Evolutionary conservation across 2,797 vertebrate genomes (phyloP).

Genomic region (Distichodus sexfasciatus): DNA sequence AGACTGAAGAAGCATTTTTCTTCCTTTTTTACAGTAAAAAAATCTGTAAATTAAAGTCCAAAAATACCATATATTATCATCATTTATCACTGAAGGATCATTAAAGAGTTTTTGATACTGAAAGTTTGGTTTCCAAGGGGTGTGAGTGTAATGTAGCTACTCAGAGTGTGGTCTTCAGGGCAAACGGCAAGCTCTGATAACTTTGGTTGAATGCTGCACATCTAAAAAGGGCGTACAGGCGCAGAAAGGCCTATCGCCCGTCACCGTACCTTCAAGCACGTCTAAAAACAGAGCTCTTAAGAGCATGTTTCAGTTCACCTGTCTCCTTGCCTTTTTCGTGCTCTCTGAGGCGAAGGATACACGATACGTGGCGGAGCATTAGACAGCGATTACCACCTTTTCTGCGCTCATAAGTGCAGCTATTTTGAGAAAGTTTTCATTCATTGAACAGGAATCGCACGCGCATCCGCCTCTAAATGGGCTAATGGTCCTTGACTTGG

Average conservation of each 20-base stretch:
- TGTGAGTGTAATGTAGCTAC: too few species aligned
- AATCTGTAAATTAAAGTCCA: too few species aligned
- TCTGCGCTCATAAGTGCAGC: constrained; percentile 2
- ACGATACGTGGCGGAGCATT: constrained; percentile 1
- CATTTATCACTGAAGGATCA: too few species aligned
- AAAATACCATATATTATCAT: too few species aligned
- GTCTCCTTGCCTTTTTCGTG: neutral
- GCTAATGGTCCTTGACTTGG: constrained; percentile 5
- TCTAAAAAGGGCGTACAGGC: neutral
- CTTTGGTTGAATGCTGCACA: neutral
- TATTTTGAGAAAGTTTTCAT: constrained; percentile 32
- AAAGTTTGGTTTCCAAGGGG: too few species aligned
- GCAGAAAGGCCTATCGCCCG: constrained; percentile 13
- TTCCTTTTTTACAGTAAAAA: too few species aligned
- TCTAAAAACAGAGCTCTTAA: constrained; percentile 37
- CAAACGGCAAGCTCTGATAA: constrained; percentile 11
- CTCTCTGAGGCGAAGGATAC: constrained; percentile 2
- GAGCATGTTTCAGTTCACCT: constrained; percentile 16
- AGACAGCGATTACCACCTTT: constrained; percentile 8
- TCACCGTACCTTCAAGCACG: constrained; percentile 6
- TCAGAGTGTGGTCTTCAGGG: too few species aligned
- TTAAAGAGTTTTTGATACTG: too few species aligned
- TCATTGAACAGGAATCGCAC: neutral
- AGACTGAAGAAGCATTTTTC: too few species aligned
- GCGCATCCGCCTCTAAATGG: neutral